Base-by-base conservation (phyloP, 2,888 invertebrate genomes). In the Taenaris catops region DNA sequence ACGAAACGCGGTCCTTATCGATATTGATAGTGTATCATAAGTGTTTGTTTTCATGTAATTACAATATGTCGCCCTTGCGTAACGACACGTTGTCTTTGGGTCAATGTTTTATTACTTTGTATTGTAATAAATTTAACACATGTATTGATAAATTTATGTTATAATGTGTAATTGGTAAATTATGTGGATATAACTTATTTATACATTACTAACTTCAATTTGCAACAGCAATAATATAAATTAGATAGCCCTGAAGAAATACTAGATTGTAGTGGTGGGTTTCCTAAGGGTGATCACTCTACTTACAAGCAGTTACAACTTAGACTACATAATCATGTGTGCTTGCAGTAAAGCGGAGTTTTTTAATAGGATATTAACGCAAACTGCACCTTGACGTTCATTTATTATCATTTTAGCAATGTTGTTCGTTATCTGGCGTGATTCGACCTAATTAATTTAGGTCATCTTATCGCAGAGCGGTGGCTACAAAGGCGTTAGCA, bases 21-120 rank as follows among this genome's bases (percentile, higher is more conserved):
- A 52, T 38, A 16, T 31, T 41, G 71, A 74, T 75, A 74, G 50
- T 46, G 44, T 72, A 74, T 67, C 68, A 63, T 55, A 67, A 73
- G 69, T 65, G 60, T 60, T 62, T 65, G 72, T 47, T 45, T 50
- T 67, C 53, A 49, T 58, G 63, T 69, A 67, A 65, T 71, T 63
- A 63, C 53, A 55, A 28, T 28, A 20, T 41, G 43, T 44, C 34
- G 40, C 25, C 12, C 2, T 31, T 32, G 31, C 16, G 32, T 20
- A 35, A 36, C 7, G 11, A 5, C 3, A 5, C 17, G 23, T 10
- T 25, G 28, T 39, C 28, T 20, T 12, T 29, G 14, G 20, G 28
- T 29, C 14, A 29, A 5, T 14, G 20, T 14, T 21, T 20, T 29
- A 19, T 26, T 27, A 8, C 8, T 25, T 8, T 4, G 8, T 8